phyloP scores from a whole-genome alignment of 1,140 invertebrate species.

The Apis dorsata region DNA sequence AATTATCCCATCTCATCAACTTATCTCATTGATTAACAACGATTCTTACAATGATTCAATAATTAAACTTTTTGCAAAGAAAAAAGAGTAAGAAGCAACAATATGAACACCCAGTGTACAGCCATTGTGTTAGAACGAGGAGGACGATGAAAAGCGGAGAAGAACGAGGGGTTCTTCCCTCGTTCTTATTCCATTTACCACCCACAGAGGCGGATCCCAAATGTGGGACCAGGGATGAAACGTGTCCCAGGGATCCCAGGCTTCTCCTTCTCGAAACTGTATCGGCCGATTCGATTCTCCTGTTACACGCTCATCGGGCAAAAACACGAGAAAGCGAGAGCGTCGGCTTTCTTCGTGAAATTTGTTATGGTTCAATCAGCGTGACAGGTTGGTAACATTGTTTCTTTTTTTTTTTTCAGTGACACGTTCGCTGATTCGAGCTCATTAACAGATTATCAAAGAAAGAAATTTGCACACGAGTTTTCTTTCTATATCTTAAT shows the following conservation, averaged over 20 bases:
- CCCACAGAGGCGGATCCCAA: slow-evolving; percentile 59
- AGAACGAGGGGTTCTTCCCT: slow-evolving; percentile 38
- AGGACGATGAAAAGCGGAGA: slow-evolving; percentile 12
- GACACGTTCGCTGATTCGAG: neutral
- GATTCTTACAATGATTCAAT: no score
- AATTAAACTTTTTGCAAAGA: no score
- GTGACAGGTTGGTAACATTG: neutral
- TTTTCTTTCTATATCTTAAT: no score
- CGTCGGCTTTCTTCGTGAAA: neutral
- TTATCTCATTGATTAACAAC: no score
- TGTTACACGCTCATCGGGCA: slow-evolving; percentile 10
- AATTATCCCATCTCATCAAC: no score
- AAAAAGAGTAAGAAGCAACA: neutral
- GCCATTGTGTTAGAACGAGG: slow-evolving; percentile 17
- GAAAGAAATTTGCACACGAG: no score
- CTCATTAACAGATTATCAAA: no score
- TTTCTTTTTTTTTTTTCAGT: neutral
- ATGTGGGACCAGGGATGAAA: slow-evolving; percentile 41
- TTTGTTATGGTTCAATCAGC: slow-evolving; percentile 10
- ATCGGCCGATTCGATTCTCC: slow-evolving; percentile 8
- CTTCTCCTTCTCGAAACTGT: slow-evolving; percentile 2
- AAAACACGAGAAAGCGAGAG: slow-evolving; percentile 28
- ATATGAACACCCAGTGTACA: neutral
- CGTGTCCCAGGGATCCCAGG: neutral
- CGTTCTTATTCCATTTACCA: slow-evolving; percentile 65